Percentiles rank a stretch among this genome's conserved stretches.
Conservation (phyloP, 2,113 vertebrate genomes). For the Lycaon pictus region DNA sequence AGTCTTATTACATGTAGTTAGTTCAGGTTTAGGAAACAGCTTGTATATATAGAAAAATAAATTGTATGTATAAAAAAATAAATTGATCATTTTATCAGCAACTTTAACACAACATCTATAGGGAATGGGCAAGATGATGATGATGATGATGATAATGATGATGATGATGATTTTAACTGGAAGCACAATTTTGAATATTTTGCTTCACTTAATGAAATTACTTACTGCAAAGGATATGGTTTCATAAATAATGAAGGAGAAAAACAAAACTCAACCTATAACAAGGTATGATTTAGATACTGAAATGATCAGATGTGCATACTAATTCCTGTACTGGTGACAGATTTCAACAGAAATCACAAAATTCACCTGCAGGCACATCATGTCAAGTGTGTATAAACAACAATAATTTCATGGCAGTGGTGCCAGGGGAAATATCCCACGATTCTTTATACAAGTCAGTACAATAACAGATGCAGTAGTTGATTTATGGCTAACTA, state of each 20-base stretch:
- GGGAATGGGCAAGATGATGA: background rate
- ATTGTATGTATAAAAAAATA: background rate
- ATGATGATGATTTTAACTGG: background rate
- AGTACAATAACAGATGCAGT: slow-evolving; percentile 45
- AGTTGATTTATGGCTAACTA: slow-evolving; percentile 53
- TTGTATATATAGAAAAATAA: slow-evolving; percentile 31
- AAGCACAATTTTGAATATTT: slow-evolving; percentile 56
- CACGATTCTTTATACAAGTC: background rate
- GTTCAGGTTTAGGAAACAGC: slow-evolving; percentile 27
- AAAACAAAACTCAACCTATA: slow-evolving; percentile 6
- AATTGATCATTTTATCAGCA: slow-evolving; percentile 33
- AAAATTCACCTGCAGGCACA: slow-evolving; percentile 43
- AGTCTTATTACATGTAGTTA: background rate
- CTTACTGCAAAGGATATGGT: slow-evolving; percentile 8
- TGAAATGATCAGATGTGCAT: background rate
- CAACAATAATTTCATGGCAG: slow-evolving; percentile 43
- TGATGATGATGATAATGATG: background rate
- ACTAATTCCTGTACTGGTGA: background rate
- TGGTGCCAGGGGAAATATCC: background rate
- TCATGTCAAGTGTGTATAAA: slow-evolving; percentile 45
- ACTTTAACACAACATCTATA: background rate
- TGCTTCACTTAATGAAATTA: slow-evolving; percentile 58
- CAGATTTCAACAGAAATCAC: slow-evolving; percentile 43
- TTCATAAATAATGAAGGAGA: slow-evolving; percentile 45
- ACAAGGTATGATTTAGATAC: background rate